Conservation (phyloP, 1,140 invertebrate genomes). For the Drosophila sp. region DNA sequence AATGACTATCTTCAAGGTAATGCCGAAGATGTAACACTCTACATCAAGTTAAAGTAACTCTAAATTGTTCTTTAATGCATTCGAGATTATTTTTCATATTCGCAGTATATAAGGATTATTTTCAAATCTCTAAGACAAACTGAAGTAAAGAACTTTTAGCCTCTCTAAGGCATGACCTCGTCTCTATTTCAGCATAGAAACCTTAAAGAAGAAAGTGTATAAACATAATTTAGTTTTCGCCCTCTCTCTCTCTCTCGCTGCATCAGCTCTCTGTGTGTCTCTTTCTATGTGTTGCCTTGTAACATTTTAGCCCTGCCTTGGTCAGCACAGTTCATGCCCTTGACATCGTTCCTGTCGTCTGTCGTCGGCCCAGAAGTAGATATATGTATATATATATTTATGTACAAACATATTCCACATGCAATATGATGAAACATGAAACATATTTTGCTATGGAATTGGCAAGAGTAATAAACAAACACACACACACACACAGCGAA, state of each 20-base stretch:
- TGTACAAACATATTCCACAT: background rate
- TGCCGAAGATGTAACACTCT: no score
- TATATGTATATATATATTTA: background rate
- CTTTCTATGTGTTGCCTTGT: background rate
- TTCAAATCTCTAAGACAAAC: no score
- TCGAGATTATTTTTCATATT: no score
- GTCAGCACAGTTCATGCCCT: background rate
- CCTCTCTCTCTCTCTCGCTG: no score
- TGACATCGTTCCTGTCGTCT: background rate
- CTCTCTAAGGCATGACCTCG: no score
- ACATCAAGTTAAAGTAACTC: no score
- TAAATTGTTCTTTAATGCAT: no score
- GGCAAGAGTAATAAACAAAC: background rate
- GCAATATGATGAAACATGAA: conserved; percentile 5
- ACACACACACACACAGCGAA: background rate
- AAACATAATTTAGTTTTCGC: background rate
- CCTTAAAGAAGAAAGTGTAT: background rate
- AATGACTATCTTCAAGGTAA: no score
- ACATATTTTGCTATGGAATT: background rate
- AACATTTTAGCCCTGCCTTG: conserved; percentile 4
- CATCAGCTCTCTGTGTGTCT: background rate
- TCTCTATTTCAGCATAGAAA: no score
- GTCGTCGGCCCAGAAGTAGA: background rate
- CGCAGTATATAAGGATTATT: no score
- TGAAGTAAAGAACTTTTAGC: no score